Base-by-base conservation (phyloP, 2,113 vertebrate genomes). In the Proteles cristata region DNA sequence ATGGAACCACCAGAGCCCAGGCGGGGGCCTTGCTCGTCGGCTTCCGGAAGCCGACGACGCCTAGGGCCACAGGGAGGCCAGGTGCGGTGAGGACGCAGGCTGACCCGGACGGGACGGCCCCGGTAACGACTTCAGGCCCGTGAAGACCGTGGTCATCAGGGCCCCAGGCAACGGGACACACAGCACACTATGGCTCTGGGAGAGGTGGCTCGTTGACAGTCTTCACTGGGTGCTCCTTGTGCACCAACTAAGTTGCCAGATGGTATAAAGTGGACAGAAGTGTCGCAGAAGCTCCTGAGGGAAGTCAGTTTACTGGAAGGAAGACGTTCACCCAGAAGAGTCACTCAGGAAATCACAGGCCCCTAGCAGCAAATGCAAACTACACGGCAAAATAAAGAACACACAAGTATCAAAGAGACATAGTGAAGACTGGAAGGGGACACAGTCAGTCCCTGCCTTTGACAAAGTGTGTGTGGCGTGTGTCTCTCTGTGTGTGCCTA, bases 401-500 rank as follows among this genome's bases (percentile, higher is more conserved):
- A 55, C 3, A 0, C 11, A 53, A 69, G 8, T 43, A 19, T 11
- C 3, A 43, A 45, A 55, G 23, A 26, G 43, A 14, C 26, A 10
- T 5, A 69, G 33, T 6, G 55, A 39, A 80, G 35, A 48, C 14
- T 53, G 25, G 14, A 11, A 28, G 5, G 31, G 6, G n/a, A 21
- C 63, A 19, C 25, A 58, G 15, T 80, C 65, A 50, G 31, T 50
- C 33, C 55, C 35, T 50, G 16, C 11, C 4, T 85, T 23, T n/a
- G 25, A 33, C 39, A 45, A 0, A 1, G 8, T 5, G 11, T 25
- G 3, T n/a, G 5, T 16, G 61, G 6, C 25, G 4, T n/a, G 69
- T 61, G 33, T 69, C 6, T 39, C 12, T 63, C 6, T 45, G 3
- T 39, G 3, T 39, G 31, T 65, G 1, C 1, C 5, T 16, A 0